Evolutionary conservation across 2,797 vertebrate genomes (phyloP).

Genomic region (Mycteria americana): DNA sequence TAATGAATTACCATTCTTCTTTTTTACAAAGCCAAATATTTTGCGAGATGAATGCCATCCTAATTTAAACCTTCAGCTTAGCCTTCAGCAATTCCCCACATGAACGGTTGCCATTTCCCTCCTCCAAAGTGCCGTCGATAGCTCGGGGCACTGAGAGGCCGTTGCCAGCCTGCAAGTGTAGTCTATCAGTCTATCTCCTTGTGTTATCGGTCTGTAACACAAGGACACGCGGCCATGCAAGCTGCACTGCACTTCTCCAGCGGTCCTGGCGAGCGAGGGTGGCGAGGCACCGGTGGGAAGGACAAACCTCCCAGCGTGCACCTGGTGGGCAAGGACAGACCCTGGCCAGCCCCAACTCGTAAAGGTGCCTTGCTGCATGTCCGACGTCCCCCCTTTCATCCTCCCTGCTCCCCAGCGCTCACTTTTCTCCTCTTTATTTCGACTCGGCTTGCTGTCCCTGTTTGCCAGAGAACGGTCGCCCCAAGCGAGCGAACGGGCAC

Average conservation of each 20-base stretch:
- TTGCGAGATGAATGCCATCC: background rate
- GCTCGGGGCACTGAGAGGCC: background rate
- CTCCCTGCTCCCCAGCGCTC: background rate
- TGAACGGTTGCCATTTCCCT: background rate
- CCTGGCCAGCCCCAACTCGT: background rate
- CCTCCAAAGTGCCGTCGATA: rapidly evolving
- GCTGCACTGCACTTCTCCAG: background rate
- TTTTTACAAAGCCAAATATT: background rate
- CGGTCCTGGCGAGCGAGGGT: background rate
- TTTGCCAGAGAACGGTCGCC: background rate
- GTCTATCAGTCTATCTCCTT: no score
- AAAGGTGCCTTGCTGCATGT: rapidly evolving
- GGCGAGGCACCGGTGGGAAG: background rate
- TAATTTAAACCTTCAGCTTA: background rate
- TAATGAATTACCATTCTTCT: background rate
- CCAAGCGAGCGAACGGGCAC: rapidly evolving
- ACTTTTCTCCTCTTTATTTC: background rate
- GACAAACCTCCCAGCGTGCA: background rate
- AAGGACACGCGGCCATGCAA: rapidly evolving
- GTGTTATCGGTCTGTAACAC: no score
- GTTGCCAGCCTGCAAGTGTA: background rate
- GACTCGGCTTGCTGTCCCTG: background rate
- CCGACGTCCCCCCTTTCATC: background rate
- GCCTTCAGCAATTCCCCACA: background rate
- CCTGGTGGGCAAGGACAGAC: background rate